These are phyloP conservation scores for Gerris lacustris DNA, from an alignment of 2,888 invertebrate species.

Conservation along the genomic window DNA sequence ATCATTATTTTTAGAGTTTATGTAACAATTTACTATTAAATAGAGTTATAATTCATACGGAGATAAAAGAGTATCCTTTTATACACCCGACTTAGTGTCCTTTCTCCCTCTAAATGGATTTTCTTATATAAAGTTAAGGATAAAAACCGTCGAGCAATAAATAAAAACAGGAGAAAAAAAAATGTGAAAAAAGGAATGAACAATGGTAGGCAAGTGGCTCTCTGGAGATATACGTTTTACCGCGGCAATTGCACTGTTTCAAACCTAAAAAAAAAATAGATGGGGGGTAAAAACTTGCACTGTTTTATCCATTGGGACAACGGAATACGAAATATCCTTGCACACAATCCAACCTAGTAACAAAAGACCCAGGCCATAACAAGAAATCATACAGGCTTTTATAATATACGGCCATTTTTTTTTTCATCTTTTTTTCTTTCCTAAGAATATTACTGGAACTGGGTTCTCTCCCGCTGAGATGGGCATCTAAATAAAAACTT, in stretches of 20 bases:
- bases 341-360: background rate
- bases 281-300: background rate
- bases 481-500: background rate
- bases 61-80: no score
- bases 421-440: no score
- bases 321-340: background rate
- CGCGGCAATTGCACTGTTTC: background rate
- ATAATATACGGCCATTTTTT: background rate
- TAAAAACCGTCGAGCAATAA: no score
- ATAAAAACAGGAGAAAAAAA: background rate
- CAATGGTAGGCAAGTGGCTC: background rate
- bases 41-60: no score
- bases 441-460: background rate
- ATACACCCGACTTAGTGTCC: no score
- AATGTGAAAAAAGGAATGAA: background rate
- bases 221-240: background rate
- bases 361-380: background rate
- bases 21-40: no score
- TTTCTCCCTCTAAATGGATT: no score
- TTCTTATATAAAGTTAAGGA: no score
- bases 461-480: background rate
- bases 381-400: constrained; percentile 1
- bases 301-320: background rate
- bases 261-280: no score
- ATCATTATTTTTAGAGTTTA: no score